These are phyloP conservation scores for Colostygia pectinataria DNA, from an alignment of 2,888 invertebrate species.

Conservation along the genomic window DNA sequence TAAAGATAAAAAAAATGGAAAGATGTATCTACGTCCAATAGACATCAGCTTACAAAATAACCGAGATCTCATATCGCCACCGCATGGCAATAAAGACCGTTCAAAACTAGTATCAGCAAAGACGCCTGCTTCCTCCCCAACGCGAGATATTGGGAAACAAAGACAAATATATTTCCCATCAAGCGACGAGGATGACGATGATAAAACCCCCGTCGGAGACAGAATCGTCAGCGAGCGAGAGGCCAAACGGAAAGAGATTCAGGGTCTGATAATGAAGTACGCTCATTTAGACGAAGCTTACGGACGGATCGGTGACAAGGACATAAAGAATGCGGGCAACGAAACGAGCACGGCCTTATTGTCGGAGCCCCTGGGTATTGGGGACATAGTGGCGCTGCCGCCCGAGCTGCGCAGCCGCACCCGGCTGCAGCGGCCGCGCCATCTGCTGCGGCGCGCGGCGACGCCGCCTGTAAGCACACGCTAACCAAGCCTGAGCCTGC, in stretches of 20 bases:
- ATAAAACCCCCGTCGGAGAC: conserved; percentile 80
- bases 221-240: conserved; percentile 87
- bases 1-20: conserved; percentile 71
- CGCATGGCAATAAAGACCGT: conserved; percentile 63
- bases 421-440: conserved; percentile 69
- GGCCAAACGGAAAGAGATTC: conserved; percentile 91
- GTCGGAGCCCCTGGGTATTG: conserved; percentile 65
- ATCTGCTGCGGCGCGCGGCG: conserved; percentile 78
- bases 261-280: conserved; percentile 91
- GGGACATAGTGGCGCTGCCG: conserved; percentile 70
- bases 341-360: conserved; percentile 47
- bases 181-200: conserved; percentile 81
- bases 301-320: conserved; percentile 74
- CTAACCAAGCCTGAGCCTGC: conserved; percentile 74
- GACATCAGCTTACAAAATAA: conserved; percentile 77
- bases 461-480: conserved; percentile 83
- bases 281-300: conserved; percentile 90
- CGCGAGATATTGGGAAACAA: conserved; percentile 65
- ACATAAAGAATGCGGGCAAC: conserved; percentile 52
- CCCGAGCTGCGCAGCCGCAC: conserved; percentile 74
- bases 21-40: conserved; percentile 79
- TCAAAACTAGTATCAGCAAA: conserved; percentile 53
- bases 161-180: conserved; percentile 77
- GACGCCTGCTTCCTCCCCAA: conserved; percentile 67
- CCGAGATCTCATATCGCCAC: conserved; percentile 81